Evolutionary conservation across 1,140 invertebrate species (phyloP).

Genomic region (Drosophila burlai): DNA sequence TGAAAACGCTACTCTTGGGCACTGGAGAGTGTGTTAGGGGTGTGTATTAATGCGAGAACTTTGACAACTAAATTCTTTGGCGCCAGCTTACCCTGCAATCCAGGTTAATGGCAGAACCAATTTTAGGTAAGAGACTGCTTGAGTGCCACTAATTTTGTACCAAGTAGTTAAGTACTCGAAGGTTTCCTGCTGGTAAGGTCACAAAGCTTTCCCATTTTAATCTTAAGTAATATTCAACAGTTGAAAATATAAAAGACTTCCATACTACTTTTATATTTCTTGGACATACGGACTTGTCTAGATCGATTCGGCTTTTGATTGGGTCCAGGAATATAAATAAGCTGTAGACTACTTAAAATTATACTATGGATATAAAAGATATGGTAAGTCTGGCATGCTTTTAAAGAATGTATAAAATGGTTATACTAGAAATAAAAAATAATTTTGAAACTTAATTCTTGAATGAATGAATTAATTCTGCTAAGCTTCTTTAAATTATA

Average conservation of each 20-base stretch:
- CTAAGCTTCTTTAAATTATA: not conserved
- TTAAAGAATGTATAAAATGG: not conserved
- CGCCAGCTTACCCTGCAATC: slow-evolving; percentile 27
- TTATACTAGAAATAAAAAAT: not conserved
- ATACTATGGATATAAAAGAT: not conserved
- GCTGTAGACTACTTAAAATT: not conserved
- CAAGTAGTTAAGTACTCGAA: not conserved
- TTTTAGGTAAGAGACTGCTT: slow-evolving; percentile 1
- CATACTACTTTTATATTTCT: too few relatives aligned
- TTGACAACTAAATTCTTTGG: slow-evolving; percentile 47
- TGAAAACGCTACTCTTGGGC: slow-evolving; percentile 17
- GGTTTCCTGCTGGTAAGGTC: not conserved
- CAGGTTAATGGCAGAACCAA: slow-evolving; percentile 6
- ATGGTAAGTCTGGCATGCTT: not conserved
- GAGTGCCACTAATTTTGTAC: not conserved
- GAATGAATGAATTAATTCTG: too few relatives aligned
- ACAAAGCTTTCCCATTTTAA: too few relatives aligned
- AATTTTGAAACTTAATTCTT: too few relatives aligned
- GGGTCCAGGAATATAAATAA: not conserved
- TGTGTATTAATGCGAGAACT: slow-evolving; percentile 47
- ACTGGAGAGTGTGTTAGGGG: not conserved
- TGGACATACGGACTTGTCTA: not conserved
- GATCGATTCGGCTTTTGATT: not conserved
- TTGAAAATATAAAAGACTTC: too few relatives aligned
- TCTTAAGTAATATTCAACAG: not conserved